Evolutionary conservation across 1,140 invertebrate genomes (phyloP).

Genomic region (Scylla paramamosain): DNA sequence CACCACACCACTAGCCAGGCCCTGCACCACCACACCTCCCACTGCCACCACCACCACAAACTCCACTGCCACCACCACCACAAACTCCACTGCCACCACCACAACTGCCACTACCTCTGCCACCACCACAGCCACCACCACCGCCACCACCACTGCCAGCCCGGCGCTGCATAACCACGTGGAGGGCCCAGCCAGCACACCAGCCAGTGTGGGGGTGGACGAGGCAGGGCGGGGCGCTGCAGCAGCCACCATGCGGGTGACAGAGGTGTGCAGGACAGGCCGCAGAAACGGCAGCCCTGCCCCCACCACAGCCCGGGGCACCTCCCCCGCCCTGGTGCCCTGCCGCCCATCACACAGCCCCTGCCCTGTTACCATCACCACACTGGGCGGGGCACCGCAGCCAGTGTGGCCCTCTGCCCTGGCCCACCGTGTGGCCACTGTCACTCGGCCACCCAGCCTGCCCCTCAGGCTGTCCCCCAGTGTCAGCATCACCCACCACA

Average conservation of each 20-base stretch:
- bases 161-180: no score
- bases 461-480: neutral
- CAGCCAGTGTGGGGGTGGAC: no score
- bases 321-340: no score
- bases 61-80: neutral
- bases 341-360: no score
- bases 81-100: neutral
- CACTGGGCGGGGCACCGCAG: neutral
- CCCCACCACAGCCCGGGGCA: no score
- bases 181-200: no score
- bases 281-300: no score
- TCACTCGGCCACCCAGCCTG: neutral
- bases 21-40: neutral
- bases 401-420: neutral
- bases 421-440: neutral
- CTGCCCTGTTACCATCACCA: neutral
- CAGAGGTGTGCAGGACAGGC: no score
- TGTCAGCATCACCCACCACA: neutral
- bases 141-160: no score
- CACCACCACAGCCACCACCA: neutral
- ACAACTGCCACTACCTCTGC: neutral
- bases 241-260: no score
- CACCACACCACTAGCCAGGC: neutral
- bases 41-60: neutral
- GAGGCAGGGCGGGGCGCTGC: no score